Evolutionary conservation across 2,888 invertebrate genomes (phyloP).

Genomic region (Isotomurus palustris): DNA sequence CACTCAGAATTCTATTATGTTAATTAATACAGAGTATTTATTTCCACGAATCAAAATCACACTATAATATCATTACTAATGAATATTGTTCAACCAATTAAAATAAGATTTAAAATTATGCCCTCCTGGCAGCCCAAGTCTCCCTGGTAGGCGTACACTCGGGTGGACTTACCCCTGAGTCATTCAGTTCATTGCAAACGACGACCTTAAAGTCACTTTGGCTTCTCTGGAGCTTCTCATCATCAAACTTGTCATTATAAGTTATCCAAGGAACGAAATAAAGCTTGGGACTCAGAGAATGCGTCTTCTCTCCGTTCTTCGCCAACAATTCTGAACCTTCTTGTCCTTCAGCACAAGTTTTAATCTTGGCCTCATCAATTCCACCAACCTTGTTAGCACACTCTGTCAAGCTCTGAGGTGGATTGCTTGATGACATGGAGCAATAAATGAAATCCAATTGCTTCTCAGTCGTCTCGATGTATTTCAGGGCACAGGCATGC

Average conservation of each 20-base stretch:
- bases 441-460: constrained; percentile 37
- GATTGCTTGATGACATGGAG: constrained; percentile 34
- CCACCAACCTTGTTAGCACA: constrained; percentile 19
- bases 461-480: constrained; percentile 21
- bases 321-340: constrained; percentile 67
- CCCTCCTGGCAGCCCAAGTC: constrained; percentile 24
- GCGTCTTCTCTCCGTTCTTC: constrained; percentile 68
- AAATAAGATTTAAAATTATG: constrained; percentile 1
- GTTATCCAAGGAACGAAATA: constrained; percentile 76
- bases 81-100: not conserved
- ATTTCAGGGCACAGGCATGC: constrained; percentile 41
- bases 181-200: constrained; percentile 25
- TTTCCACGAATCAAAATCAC: not conserved
- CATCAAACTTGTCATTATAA: constrained; percentile 59
- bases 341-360: constrained; percentile 60
- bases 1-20: too few relatives aligned
- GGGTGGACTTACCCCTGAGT: constrained; percentile 17
- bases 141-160: constrained; percentile 25
- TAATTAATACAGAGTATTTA: too few relatives aligned
- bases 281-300: constrained; percentile 61
- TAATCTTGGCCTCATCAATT: constrained; percentile 52
- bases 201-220: constrained; percentile 27
- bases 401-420: constrained; percentile 26
- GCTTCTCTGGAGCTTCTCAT: constrained; percentile 21
- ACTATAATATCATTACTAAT: not conserved